Evolutionary conservation across 1,140 invertebrate species (phyloP).

Genomic region (Apocrypta bakeri): DNA sequence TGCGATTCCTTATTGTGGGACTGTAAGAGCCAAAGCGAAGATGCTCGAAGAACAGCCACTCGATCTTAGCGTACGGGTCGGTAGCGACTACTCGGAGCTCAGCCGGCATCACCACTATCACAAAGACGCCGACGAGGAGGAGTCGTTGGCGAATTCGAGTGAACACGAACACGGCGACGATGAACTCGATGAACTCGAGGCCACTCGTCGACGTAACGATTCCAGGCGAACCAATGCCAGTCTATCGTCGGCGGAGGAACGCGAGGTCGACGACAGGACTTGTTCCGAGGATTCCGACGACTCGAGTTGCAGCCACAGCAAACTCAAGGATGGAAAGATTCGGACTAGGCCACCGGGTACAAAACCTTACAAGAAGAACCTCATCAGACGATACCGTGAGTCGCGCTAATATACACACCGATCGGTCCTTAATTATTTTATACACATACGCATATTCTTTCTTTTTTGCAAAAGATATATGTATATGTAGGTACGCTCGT

Average conservation of each 20-base stretch:
- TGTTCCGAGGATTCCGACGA: constrained; percentile 86
- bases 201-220: constrained; percentile 50
- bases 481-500: not conserved
- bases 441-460: not conserved
- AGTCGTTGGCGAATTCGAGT: constrained; percentile 48
- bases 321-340: constrained; percentile 67
- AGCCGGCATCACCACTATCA: not conserved
- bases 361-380: constrained; percentile 90
- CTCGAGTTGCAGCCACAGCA: constrained; percentile 76
- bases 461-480: not conserved
- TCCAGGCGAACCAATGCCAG: constrained; percentile 58
- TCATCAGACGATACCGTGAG: constrained; percentile 93
- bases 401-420: not conserved
- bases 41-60: constrained; percentile 73
- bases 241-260: constrained; percentile 61
- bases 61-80: constrained; percentile 67
- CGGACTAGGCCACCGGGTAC: constrained; percentile 73
- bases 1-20: too few relatives aligned
- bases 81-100: constrained; percentile 68
- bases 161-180: constrained; percentile 51
- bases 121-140: constrained; percentile 55
- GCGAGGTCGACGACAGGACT: constrained; percentile 71
- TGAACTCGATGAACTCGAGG: constrained; percentile 58
- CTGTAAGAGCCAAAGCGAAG: constrained; percentile 32
- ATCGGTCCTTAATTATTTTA: not conserved